Base-by-base conservation (phyloP, 2,113 vertebrate species). In the Gadus chalcogrammus region DNA sequence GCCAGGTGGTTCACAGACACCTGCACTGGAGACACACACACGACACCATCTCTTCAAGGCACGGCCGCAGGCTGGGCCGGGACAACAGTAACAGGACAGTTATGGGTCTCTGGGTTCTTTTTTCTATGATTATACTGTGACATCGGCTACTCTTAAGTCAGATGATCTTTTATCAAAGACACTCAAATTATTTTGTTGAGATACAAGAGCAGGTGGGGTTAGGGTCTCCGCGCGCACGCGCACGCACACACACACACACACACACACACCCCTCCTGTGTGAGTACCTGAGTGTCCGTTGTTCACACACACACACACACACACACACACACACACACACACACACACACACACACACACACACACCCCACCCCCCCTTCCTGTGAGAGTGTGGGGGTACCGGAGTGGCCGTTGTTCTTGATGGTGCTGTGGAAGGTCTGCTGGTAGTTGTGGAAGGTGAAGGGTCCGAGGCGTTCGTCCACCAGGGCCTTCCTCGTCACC, bases 371-470 rank as follows among this genome's bases (percentile, higher is more conserved):
- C 20, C 20, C 20, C 20, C 20, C 20, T 17, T 64, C 5, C 20
- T 8, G 31, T 35, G 31, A 17, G 11, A 13, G 12, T 48, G 42
- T 48, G 42, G 11, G 15, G 11, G 75, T 82, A 93, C 92, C 90
- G 0, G 92, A 85, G 79, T 93, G 91, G 12, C 92, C 92, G 4
- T 90, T 92, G 78, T 93, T 93, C 74, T 69, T 88, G 61, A 93
- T 78, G 0, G 0, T 56, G 58, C 78, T 58, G 18, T 1, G 77
- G 77, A 91, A 90, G 20, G 18, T 70, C 6, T 88, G 56, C 78
- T 93, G 82, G 76, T 93, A 93, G 70, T 87, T 84, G 1, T 0
- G 42, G 42, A 93, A 92, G 60, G 71, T 15, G 22, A 93, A 77
- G 0, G 85, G 78, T 2, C 73, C 90, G 63, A 93, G 84, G 0